A percentile compares a stretch with the other conserved stretches of the same genome.
These are phyloP conservation scores for Plodia interpunctella DNA, from an alignment of 1,140 invertebrate genomes.

Conservation along the genomic window DNA sequence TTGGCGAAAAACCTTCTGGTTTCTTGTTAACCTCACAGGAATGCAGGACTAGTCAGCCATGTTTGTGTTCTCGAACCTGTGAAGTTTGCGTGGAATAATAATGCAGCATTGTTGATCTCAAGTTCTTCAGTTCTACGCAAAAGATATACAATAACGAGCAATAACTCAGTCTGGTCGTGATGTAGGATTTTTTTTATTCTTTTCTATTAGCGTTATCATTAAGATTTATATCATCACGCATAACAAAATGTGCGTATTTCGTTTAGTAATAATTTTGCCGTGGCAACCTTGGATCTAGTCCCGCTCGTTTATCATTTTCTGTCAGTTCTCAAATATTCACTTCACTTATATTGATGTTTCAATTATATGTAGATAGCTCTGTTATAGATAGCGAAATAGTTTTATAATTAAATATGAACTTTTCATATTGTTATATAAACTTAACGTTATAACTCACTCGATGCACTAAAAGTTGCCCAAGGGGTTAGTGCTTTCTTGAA, in stretches of 20 bases:
- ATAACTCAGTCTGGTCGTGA: slow-evolving; percentile 2
- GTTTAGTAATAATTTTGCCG: neutral
- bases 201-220: neutral
- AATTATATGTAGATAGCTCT: too few species aligned
- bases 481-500: too few species aligned
- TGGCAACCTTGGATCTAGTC: too few species aligned
- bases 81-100: slow-evolving; percentile 2
- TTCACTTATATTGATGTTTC: too few species aligned
- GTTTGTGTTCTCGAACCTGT: neutral
- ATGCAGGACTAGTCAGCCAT: neutral
- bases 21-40: neutral
- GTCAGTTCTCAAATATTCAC: too few species aligned
- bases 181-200: neutral
- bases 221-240: neutral
- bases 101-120: neutral
- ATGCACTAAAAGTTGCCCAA: too few species aligned
- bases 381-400: too few species aligned
- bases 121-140: neutral
- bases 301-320: too few species aligned
- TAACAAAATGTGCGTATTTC: neutral
- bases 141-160: neutral
- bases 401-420: too few species aligned
- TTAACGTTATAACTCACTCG: too few species aligned
- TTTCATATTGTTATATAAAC: too few species aligned
- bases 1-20: slow-evolving; percentile 7